Conservation (phyloP, 2,888 invertebrate genomes). For the Euzophera pinguis region DNA sequence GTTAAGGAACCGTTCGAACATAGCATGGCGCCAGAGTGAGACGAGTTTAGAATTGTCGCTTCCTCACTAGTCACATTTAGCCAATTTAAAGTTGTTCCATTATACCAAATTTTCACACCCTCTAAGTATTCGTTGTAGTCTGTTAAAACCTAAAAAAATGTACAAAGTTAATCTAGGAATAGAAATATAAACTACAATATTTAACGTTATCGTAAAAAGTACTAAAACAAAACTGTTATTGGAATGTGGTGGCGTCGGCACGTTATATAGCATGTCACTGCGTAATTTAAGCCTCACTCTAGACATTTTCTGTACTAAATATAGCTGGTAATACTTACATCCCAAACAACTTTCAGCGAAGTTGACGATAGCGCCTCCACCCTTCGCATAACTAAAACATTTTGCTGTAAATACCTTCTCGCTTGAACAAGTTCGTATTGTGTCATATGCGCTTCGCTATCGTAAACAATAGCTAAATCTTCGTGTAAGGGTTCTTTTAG, state of each 20-base stretch:
- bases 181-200: neutral
- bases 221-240: slow-evolving; percentile 9
- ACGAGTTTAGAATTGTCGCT: slow-evolving; percentile 42
- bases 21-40: slow-evolving; percentile 43
- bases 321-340: slow-evolving; percentile 75
- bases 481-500: slow-evolving; percentile 52
- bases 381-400: slow-evolving; percentile 86
- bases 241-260: neutral
- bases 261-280: slow-evolving; percentile 8
- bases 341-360: slow-evolving; percentile 89
- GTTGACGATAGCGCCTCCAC: slow-evolving; percentile 86
- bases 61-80: slow-evolving; percentile 60
- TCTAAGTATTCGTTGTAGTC: slow-evolving; percentile 81
- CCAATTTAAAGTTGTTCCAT: slow-evolving; percentile 71
- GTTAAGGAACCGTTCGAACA: slow-evolving; percentile 83
- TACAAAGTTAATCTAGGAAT: neutral
- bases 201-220: neutral
- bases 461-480: slow-evolving; percentile 53
- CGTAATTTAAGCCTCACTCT: slow-evolving; percentile 1
- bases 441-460: slow-evolving; percentile 76
- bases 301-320: slow-evolving; percentile 1
- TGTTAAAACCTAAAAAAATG: slow-evolving; percentile 62
- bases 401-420: slow-evolving; percentile 87
- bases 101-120: slow-evolving; percentile 84
- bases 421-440: slow-evolving; percentile 89